These are phyloP conservation scores for Trichosurus vulpecula DNA, from an alignment of 2,797 vertebrate species.

Conservation along the genomic window DNA sequence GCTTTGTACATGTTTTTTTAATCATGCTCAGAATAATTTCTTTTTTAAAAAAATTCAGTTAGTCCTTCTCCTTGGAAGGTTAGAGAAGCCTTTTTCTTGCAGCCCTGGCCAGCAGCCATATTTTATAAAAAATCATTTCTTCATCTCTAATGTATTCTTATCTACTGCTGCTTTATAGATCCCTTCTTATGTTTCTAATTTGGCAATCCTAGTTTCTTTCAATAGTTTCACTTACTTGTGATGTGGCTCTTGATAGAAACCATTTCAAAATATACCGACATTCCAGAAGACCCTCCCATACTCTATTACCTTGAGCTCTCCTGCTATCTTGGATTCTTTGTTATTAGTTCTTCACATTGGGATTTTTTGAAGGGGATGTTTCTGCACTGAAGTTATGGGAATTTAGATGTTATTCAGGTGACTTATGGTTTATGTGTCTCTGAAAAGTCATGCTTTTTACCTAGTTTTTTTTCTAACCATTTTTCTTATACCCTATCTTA, in stretches of 20 bases:
- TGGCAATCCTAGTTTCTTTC: conserved; percentile 36
- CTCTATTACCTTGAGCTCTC: background rate
- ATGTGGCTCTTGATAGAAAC: background rate
- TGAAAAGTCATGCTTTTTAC: background rate
- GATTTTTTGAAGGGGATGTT: background rate
- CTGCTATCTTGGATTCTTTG: background rate
- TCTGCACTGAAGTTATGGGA: conserved; percentile 2
- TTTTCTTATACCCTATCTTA: background rate
- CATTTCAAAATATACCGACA: conserved; percentile 12
- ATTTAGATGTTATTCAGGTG: background rate
- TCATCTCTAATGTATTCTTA: conserved; percentile 39
- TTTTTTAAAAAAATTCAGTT: background rate
- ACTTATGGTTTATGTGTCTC: background rate
- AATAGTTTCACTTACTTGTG: conserved; percentile 40
- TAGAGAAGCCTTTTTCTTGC: background rate
- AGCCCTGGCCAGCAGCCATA: conserved; percentile 18
- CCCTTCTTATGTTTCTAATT: conserved; percentile 49
- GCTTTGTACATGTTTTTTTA: background rate
- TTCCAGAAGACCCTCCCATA: conserved; percentile 25
- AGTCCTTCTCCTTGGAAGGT: conserved; percentile 26
- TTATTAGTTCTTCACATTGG: conserved; percentile 8
- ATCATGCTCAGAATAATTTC: too few relatives aligned
- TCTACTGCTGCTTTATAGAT: conserved; percentile 12
- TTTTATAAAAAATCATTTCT: conserved; percentile 4
- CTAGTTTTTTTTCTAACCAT: background rate